Evolutionary conservation across 2,888 invertebrate species (phyloP), one percentile per base, ranked within the genome.

Genomic region (Lithophane socia): DNA sequence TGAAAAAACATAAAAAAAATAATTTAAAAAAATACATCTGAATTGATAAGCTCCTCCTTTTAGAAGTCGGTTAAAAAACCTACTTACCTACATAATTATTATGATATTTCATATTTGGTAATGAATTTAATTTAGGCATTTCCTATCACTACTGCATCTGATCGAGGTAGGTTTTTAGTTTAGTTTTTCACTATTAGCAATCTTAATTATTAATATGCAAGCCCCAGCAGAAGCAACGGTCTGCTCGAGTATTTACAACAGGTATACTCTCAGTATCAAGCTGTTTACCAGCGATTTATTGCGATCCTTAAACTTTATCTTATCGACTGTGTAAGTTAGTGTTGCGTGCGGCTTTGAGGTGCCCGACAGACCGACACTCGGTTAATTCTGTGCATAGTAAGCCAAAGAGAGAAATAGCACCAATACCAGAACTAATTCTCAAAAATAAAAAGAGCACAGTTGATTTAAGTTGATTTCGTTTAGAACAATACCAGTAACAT

Each of bases 251-350:
- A 66, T 52, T 44, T 24, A 0, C 37, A 60, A 42, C 47, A 52
- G 60, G 66, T 54, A 37, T 44, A n/a, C 37, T 71, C n/a, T 37
- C 58, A 49, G 81, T 69, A 60, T 70, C 52, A 67, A 70, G 70
- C 47, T 70, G 82, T 74, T 70, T 37, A 64, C 70, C 13, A 61
- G 70, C 42, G 44, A 82, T 82, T 82, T 75, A 82, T 85, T 82
- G 64, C 71, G 67, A 82, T 82, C 70, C 85, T 81, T 82, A 80
- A 80, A 85, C 70, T 85, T 16, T 85, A 82, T 82, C 85, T 85
- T 82, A 82, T 82, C 82, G 63, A 67, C 52, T 54, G 63, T 54
- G 61, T 69, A 58, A 74, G 75, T 85, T 64, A 85, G 85, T 81
- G 82, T 85, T 82, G 85, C 67, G 70, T 75, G 75, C 52, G 42